Evolutionary conservation across 1,140 invertebrate genomes (phyloP).

Genomic region (Scaptodrosophila lebanonensis): DNA sequence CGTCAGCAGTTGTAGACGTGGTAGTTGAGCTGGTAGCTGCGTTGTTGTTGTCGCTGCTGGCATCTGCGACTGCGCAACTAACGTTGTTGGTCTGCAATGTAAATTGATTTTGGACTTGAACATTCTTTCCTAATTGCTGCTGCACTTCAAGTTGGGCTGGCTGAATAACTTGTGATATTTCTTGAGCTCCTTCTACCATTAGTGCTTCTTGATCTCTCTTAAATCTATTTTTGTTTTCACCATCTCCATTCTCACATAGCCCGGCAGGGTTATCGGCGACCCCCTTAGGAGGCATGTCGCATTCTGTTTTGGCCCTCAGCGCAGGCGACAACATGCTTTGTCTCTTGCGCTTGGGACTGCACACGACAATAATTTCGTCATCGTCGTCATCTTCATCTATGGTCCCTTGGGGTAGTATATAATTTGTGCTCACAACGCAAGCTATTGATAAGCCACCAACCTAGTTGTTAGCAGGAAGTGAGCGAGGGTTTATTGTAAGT

Average conservation of each 20-base stretch:
- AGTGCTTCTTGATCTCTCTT: too few species aligned
- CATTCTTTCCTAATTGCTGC: constrained; percentile 30
- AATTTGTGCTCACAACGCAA: constrained; percentile 24
- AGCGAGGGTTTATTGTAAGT: too few species aligned
- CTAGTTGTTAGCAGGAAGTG: constrained; percentile 40
- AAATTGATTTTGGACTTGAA: constrained; percentile 48
- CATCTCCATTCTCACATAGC: too few species aligned
- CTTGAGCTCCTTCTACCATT: not conserved
- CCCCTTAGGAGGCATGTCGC: too few species aligned
- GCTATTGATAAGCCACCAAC: constrained; percentile 37
- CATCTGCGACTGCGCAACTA: too few species aligned
- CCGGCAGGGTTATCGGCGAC: too few species aligned
- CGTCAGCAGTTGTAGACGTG: constrained; percentile 39
- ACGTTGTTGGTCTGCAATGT: constrained; percentile 64
- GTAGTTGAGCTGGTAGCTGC: constrained; percentile 9
- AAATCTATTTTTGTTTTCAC: too few species aligned
- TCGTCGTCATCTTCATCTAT: constrained; percentile 19
- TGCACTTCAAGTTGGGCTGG: constrained; percentile 5
- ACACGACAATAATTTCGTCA: constrained; percentile 58
- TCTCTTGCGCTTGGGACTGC: constrained; percentile 39
- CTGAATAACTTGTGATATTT: not conserved
- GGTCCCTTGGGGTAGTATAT: constrained; percentile 20
- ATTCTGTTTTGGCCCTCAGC: too few species aligned
- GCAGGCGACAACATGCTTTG: not conserved
- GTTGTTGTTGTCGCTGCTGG: constrained; percentile 27